These are phyloP conservation scores for Aphis craccivora DNA, from an alignment of 1,140 invertebrate species.

Conservation along the genomic window DNA sequence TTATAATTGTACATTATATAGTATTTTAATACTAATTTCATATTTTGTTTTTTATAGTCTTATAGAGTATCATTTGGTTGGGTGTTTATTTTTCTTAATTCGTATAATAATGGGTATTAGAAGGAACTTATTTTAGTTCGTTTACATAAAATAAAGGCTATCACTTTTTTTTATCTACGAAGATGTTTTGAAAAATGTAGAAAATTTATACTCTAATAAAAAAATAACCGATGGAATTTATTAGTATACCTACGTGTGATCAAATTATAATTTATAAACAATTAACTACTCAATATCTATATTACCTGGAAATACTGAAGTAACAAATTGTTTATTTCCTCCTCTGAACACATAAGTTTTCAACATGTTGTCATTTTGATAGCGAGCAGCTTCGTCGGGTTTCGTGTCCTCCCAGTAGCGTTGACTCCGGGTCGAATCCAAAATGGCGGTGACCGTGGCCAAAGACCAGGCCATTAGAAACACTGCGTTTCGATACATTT, in stretches of 20 bases:
- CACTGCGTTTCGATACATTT: slow-evolving; percentile 38
- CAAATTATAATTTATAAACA: background rate
- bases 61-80: background rate
- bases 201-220: background rate
- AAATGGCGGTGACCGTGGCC: slow-evolving; percentile 39
- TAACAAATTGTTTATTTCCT: slow-evolving; percentile 50
- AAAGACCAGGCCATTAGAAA: slow-evolving; percentile 37
- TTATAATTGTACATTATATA: background rate
- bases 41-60: background rate
- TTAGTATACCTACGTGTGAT: background rate
- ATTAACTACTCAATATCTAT: background rate
- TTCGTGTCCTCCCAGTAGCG: slow-evolving; percentile 20
- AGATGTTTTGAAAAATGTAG: background rate
- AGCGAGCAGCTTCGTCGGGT: background rate
- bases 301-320: slow-evolving; percentile 34
- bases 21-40: background rate
- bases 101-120: background rate
- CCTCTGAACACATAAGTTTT: background rate
- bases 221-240: background rate
- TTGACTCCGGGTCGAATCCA: slow-evolving; percentile 1
- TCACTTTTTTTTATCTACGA: background rate
- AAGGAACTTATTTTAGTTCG: background rate
- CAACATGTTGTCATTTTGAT: background rate
- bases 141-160: background rate
- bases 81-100: background rate